Percentiles rank a stretch among this genome's conserved stretches.
These are phyloP conservation scores for Megamerina dolium DNA, from an alignment of 2,888 invertebrate species.

Conservation along the genomic window DNA sequence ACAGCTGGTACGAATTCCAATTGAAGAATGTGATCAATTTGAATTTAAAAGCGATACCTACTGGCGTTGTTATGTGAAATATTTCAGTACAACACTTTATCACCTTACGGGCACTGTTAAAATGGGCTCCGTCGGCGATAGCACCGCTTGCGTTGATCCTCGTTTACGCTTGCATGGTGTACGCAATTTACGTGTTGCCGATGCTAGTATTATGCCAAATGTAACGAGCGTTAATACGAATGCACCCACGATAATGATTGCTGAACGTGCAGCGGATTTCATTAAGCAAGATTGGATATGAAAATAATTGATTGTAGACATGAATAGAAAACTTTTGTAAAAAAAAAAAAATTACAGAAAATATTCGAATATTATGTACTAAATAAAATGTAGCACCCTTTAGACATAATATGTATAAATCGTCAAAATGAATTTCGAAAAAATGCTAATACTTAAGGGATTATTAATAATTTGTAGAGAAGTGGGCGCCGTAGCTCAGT, in stretches of 20 bases:
- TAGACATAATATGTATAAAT: too few relatives aligned
- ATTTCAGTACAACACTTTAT: constrained; percentile 62
- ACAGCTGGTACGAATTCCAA: constrained; percentile 27
- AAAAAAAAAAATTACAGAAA: too few relatives aligned
- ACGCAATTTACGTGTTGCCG: constrained; percentile 60
- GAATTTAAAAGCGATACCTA: constrained; percentile 47
- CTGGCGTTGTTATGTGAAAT: constrained; percentile 64
- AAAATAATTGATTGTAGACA: too few relatives aligned
- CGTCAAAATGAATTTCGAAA: too few relatives aligned
- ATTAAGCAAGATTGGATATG: constrained; percentile 38
- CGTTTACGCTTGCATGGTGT: constrained; percentile 60
- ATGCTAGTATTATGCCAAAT: constrained; percentile 73
- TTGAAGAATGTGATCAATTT: constrained; percentile 33
- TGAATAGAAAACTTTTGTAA: too few relatives aligned
- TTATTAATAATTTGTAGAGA: too few relatives aligned
- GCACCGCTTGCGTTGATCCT: constrained; percentile 62
- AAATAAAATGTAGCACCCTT: too few relatives aligned
- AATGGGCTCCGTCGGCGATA: constrained; percentile 61
- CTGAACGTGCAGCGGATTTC: constrained; percentile 63
- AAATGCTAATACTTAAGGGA: too few relatives aligned
- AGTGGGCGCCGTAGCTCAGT: too few relatives aligned
- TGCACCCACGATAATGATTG: too few relatives aligned
- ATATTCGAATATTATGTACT: too few relatives aligned
- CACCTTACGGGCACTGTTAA: constrained; percentile 66
- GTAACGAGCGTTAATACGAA: constrained; percentile 76